A percentile compares a stretch with the other conserved stretches of the same genome.
Conservation (phyloP, 2,888 invertebrate species). For the Kryphioiulus occultus region DNA sequence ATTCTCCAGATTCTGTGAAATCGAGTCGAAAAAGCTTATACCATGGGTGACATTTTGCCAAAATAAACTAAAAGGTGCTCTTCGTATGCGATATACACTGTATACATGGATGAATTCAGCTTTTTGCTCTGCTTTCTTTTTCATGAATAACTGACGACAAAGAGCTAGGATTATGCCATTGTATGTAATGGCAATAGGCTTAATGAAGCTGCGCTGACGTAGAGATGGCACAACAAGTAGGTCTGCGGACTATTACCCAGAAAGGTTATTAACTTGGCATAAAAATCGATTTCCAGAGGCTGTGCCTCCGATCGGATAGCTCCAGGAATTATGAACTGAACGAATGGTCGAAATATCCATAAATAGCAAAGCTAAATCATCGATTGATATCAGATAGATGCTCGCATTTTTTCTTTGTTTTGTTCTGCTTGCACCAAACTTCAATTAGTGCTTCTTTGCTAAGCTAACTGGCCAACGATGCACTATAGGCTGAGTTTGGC, state of each 20-base stretch:
- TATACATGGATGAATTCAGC: not conserved
- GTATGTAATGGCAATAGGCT: not conserved
- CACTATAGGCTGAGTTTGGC: not conserved
- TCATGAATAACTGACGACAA: too few species aligned
- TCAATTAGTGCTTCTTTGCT: not conserved
- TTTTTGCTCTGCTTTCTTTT: not conserved
- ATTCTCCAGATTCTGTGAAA: too few species aligned
- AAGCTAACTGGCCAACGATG: not conserved
- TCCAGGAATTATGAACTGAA: not conserved
- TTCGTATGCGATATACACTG: not conserved
- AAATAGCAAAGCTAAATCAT: not conserved
- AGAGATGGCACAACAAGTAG: constrained; percentile 6
- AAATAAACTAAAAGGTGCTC: not conserved
- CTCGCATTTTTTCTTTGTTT: not conserved
- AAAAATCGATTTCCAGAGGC: not conserved
- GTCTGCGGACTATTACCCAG: not conserved
- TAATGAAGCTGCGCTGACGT: not conserved
- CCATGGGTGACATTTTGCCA: not conserved
- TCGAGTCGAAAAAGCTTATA: too few species aligned
- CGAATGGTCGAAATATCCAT: not conserved
- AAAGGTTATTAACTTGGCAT: not conserved
- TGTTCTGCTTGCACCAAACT: not conserved
- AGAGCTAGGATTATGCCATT: not conserved
- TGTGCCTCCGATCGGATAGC: not conserved
- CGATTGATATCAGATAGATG: not conserved